These are phyloP conservation scores for Copidosoma aretas DNA, from an alignment of 2,888 invertebrate genomes.

Conservation along the genomic window DNA sequence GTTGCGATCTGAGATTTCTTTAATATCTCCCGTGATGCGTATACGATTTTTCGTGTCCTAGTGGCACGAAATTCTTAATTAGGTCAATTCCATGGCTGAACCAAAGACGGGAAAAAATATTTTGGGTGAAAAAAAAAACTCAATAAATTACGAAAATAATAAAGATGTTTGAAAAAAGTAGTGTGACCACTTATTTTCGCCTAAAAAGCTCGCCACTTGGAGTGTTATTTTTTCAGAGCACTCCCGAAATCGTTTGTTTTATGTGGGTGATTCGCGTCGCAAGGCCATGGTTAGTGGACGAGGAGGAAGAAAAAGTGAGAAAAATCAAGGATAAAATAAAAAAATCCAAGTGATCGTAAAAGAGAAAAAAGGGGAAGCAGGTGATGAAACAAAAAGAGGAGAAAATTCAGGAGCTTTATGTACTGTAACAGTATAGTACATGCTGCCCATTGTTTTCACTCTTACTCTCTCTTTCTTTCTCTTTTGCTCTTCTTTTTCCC, in stretches of 20 bases:
- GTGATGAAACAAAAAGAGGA: conserved; percentile 8
- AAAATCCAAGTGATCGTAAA: conserved; percentile 33
- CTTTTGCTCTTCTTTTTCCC: conserved; percentile 3
- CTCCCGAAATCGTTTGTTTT: conserved; percentile 20
- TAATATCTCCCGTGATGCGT: too few relatives aligned
- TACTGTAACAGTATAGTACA: too few relatives aligned
- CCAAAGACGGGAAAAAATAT: too few relatives aligned
- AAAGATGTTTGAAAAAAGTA: too few relatives aligned
- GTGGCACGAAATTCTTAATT: too few relatives aligned
- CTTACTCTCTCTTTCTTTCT: neutral
- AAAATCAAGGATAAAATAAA: conserved; percentile 28
- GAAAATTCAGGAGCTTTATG: conserved; percentile 11
- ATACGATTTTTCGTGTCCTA: too few relatives aligned
- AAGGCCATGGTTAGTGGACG: neutral
- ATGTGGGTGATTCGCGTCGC: conserved; percentile 6
- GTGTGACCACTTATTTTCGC: too few relatives aligned
- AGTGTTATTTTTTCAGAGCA: conserved; percentile 23
- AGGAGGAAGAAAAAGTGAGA: neutral
- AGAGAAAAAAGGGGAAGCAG: conserved; percentile 2
- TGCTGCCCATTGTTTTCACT: too few relatives aligned
- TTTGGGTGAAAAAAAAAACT: too few relatives aligned
- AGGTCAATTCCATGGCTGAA: too few relatives aligned
- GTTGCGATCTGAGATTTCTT: too few relatives aligned
- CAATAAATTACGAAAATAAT: too few relatives aligned
- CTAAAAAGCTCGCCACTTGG: neutral